These are phyloP conservation scores for Aurelia coerulea DNA, from an alignment of 30 jellyfish, hydroid and myxozoan species.

Conservation along the genomic window DNA sequence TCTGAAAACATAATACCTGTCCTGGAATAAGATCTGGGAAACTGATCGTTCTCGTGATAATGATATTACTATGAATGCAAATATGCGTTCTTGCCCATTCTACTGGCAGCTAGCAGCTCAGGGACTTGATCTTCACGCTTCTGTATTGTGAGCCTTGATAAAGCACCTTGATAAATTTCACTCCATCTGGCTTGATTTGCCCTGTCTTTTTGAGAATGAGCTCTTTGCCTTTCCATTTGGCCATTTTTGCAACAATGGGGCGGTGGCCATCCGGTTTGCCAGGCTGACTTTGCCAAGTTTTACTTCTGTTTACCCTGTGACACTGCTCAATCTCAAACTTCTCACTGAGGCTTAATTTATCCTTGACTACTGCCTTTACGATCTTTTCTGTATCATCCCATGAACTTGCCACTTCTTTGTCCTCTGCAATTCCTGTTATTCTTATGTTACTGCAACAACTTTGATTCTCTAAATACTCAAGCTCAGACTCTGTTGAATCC, in stretches of 20 bases:
- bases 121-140: conserved; percentile 43
- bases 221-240: conserved; percentile 32
- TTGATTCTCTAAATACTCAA: conserved; percentile 30
- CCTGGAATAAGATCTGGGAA: too few relatives aligned
- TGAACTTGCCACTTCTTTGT: conserved; percentile 7
- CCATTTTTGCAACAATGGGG: conserved; percentile 49
- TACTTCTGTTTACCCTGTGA: background rate
- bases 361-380: background rate
- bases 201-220: conserved; percentile 24
- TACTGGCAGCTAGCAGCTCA: conserved; percentile 38
- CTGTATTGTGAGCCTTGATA: conserved; percentile 21
- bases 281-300: conserved; percentile 1
- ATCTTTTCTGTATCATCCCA: conserved; percentile 4
- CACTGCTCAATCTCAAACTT: conserved; percentile 28
- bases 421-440: conserved; percentile 26
- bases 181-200: conserved; percentile 27
- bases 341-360: background rate
- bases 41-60: too few relatives aligned
- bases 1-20: too few relatives aligned
- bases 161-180: conserved; percentile 22
- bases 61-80: background rate
- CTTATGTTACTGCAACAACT: conserved; percentile 21
- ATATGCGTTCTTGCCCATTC: conserved; percentile 31
- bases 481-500: conserved; percentile 15
- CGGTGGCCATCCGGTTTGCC: conserved; percentile 31